Evolutionary conservation across 2,113 vertebrate genomes (phyloP), one percentile per base, ranked within the genome.

Genomic region (Nycticorax nycticorax): DNA sequence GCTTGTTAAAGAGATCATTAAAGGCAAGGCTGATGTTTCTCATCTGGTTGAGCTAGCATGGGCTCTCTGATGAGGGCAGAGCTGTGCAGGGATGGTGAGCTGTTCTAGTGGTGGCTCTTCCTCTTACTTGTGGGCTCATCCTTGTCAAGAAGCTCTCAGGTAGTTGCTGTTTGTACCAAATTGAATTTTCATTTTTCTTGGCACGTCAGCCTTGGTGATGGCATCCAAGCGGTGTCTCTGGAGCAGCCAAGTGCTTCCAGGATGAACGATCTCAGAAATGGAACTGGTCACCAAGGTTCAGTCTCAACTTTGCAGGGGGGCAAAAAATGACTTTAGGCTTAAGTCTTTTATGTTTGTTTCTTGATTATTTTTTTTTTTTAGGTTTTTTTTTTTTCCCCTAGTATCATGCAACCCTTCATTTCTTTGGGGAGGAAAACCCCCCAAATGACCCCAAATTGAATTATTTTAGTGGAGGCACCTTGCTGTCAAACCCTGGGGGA

Each of bases 321-420:
- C 8, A 8, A 30, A 50, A 50, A 63, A 39, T 37, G 0, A 26
- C 9, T 52, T 86, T 2, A 43, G 17, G 45, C 72, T 74, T 67
- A 64, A 73, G 7, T 43, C 39, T 80, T 43, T 72, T 2, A 6
- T 55, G 2, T 35, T 62, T 62, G 7, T 43, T 47, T 19, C 6
- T 35, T 14, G 9, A 33, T 43, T 37, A 41, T 41, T 41, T 13
- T 41, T 41, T 67, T 78, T n/a, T 57, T 20, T 56, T 56, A 32
- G 5, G 24, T n/a, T 59, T 53, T 18, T 24, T 18, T 24, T n/a
- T 21, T 27, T 8, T 0, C 2, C 2, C 2, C 12, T 21, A 23
- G 2, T 60, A 6, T 24, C 19, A 28, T 57, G 19, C 35, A 53
- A 4, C 12, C 10, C 15, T 79, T 50, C 8, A 21, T 72, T 85